Evolutionary conservation across 2,113 vertebrate species (phyloP).

Genomic region (Pomatostomus ruficeps): DNA sequence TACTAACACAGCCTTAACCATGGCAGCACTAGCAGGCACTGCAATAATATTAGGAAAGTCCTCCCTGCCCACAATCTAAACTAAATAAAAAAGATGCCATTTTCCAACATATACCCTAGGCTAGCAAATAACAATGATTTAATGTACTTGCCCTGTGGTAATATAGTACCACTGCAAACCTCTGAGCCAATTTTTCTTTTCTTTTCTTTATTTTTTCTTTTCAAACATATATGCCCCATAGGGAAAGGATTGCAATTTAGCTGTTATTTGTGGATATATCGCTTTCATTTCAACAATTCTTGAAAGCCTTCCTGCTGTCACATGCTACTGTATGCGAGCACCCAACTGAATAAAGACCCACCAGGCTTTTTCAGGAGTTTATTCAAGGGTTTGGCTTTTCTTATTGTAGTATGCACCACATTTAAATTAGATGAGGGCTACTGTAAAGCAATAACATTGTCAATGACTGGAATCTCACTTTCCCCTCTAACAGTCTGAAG

Average conservation of each 20-base stretch:
- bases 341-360: slow-evolving; percentile 68
- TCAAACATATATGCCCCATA: slow-evolving; percentile 66
- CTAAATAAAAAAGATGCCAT: slow-evolving; percentile 43
- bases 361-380: slow-evolving; percentile 75
- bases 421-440: slow-evolving; percentile 75
- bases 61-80: slow-evolving; percentile 38
- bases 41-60: slow-evolving; percentile 50
- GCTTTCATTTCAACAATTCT: slow-evolving; percentile 54
- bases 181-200: slow-evolving; percentile 68
- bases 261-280: slow-evolving; percentile 62
- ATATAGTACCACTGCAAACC: slow-evolving; percentile 52
- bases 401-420: slow-evolving; percentile 79
- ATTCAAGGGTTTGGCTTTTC: slow-evolving; percentile 80
- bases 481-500: slow-evolving; percentile 74
- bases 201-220: slow-evolving; percentile 16
- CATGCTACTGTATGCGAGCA: background rate
- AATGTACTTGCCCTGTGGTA: slow-evolving; percentile 60
- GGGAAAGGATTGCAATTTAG: slow-evolving; percentile 67
- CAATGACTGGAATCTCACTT: slow-evolving; percentile 71
- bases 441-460: slow-evolving; percentile 69
- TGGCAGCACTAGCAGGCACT: slow-evolving; percentile 50
- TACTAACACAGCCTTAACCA: slow-evolving; percentile 58
- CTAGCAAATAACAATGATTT: slow-evolving; percentile 72
- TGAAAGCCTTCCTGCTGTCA: slow-evolving; percentile 47
- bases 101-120: slow-evolving; percentile 45